phyloP scores from a whole-genome alignment of 2,888 invertebrate species.

The Pterobdella sp. region DNA sequence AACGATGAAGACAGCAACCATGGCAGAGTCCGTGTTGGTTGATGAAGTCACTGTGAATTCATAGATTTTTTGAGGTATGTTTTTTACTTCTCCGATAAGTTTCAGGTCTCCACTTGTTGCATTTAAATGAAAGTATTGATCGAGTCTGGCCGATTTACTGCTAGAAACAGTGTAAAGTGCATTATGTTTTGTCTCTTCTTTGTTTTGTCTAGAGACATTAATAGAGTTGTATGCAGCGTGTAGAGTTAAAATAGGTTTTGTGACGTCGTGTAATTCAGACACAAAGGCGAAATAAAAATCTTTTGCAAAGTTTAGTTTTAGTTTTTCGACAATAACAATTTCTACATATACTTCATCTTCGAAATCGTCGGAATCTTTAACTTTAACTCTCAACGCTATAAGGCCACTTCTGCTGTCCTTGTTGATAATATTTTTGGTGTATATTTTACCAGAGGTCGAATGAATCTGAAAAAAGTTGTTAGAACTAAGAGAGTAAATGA shows the following conservation, averaged over 20 bases:
- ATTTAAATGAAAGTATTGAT: background rate
- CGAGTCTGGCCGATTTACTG: background rate
- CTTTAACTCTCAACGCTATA: too few relatives aligned
- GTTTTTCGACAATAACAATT: too few relatives aligned
- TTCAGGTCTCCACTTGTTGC: background rate
- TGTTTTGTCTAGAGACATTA: background rate
- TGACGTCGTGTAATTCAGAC: background rate
- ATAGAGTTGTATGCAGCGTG: background rate
- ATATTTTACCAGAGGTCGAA: slow-evolving; percentile 83
- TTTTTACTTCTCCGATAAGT: background rate
- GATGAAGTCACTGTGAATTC: slow-evolving; percentile 1
- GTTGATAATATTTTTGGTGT: slow-evolving; percentile 65
- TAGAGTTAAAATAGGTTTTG: background rate
- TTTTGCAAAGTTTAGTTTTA: too few relatives aligned
- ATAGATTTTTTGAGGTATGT: background rate
- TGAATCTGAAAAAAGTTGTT: slow-evolving; percentile 68
- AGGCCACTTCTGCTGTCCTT: too few relatives aligned
- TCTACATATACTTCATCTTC: too few relatives aligned
- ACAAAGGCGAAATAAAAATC: too few relatives aligned
- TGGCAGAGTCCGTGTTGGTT: background rate
- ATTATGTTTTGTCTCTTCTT: background rate
- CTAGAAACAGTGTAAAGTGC: background rate
- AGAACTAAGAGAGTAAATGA: slow-evolving; percentile 68
- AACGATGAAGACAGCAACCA: background rate
- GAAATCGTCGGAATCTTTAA: too few relatives aligned